Percentiles rank a stretch among this genome's conserved stretches.
phyloP scores from a whole-genome alignment of 2,113 vertebrate species.

The Percina caprodes region DNA sequence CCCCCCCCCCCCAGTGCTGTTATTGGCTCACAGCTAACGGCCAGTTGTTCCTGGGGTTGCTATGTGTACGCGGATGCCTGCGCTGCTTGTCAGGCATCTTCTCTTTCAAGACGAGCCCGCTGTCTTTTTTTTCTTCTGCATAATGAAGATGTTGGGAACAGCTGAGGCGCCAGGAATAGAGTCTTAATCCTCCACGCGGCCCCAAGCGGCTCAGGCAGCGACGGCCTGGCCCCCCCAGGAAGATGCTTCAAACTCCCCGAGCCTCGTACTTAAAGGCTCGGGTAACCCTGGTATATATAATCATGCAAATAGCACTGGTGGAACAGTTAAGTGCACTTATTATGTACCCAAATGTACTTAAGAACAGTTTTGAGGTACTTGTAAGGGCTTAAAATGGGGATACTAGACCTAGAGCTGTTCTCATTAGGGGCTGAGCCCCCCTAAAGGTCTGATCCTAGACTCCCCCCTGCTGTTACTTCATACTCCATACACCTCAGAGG shows the following conservation, averaged over 20 bases:
- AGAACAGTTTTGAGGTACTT: too few relatives aligned
- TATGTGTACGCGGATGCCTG: conserved; percentile 46
- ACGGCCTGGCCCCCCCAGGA: neutral
- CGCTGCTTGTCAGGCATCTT: conserved; percentile 46
- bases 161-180: conserved; percentile 75
- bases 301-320: too few relatives aligned
- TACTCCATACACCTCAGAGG: too few relatives aligned
- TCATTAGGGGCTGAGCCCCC: too few relatives aligned
- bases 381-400: too few relatives aligned
- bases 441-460: too few relatives aligned
- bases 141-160: conserved; percentile 64
- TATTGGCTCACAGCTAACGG: conserved; percentile 25
- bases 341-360: too few relatives aligned
- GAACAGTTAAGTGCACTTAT: too few relatives aligned
- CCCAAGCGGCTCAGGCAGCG: conserved; percentile 24
- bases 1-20: neutral
- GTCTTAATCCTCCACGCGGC: conserved; percentile 58
- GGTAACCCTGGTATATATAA: neutral
- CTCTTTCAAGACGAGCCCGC: conserved; percentile 61
- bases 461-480: too few relatives aligned
- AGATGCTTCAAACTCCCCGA: neutral
- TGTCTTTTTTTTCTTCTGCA: conserved; percentile 37
- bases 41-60: conserved; percentile 53
- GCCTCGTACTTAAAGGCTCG: neutral
- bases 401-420: too few relatives aligned